phyloP scores from a whole-genome alignment of 2,797 vertebrate genomes.

The Danio choprae region DNA sequence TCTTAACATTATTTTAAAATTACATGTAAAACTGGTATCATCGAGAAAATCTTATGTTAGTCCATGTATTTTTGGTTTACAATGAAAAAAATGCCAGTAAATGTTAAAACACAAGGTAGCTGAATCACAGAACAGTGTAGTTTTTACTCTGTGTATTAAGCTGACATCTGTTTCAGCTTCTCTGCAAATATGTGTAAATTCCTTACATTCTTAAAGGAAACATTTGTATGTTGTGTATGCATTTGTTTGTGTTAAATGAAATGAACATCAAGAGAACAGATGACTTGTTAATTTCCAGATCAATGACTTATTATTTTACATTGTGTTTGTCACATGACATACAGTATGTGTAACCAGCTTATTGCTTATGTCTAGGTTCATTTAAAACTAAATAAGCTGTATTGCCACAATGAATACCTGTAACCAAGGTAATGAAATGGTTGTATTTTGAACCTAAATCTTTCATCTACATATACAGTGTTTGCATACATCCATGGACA shows the following conservation, averaged over 20 bases:
- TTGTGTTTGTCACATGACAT: neutral
- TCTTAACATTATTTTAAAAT: neutral
- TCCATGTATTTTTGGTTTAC: neutral
- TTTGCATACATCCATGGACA: no score
- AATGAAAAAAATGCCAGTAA: neutral
- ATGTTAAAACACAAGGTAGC: neutral
- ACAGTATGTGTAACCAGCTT: neutral
- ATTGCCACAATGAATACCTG: neutral
- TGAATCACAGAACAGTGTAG: neutral
- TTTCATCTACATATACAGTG: neutral
- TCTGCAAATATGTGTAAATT: neutral
- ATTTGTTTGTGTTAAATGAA: neutral
- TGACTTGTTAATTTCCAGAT: no score
- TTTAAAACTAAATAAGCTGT: neutral
- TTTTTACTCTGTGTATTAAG: neutral
- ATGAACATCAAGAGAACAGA: neutral
- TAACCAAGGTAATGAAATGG: neutral
- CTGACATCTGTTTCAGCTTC: neutral
- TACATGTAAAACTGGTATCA: neutral
- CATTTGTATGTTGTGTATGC: neutral
- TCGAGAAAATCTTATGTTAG: constrained; percentile 5
- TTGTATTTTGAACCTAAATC: neutral
- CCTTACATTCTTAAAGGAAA: neutral
- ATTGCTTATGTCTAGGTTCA: neutral
- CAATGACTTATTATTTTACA: neutral